These are phyloP conservation scores for Saguinus imperator DNA, from an alignment of 2,113 vertebrate species.

Conservation along the genomic window DNA sequence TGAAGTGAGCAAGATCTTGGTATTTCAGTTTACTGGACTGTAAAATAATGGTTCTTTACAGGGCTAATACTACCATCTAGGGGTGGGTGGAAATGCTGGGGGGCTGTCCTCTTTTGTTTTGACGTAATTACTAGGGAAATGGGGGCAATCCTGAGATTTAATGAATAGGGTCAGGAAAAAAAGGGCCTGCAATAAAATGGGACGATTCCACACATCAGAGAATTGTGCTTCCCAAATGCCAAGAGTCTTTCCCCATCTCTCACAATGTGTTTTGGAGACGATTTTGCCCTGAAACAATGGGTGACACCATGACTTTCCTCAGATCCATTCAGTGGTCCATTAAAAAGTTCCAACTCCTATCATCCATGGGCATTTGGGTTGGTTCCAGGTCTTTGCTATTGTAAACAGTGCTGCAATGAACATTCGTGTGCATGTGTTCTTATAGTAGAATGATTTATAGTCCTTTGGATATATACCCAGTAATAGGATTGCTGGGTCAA, in stretches of 20 bases:
- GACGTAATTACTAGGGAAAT: background rate
- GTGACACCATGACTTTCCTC: background rate
- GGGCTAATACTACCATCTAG: background rate
- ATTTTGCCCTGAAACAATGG: background rate
- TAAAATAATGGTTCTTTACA: background rate
- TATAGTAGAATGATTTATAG: too few species aligned
- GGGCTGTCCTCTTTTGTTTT: background rate
- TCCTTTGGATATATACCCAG: too few species aligned
- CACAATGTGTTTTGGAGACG: too few species aligned
- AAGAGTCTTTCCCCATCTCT: background rate
- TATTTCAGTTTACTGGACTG: background rate
- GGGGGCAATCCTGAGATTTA: background rate
- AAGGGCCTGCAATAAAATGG: background rate
- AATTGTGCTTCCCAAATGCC: background rate
- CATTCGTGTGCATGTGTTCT: too few species aligned
- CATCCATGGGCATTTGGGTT: too few species aligned
- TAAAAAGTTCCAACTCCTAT: background rate
- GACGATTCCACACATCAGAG: background rate
- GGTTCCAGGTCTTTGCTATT: too few species aligned
- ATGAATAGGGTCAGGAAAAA: background rate
- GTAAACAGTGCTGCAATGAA: too few species aligned
- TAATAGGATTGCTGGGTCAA: too few species aligned
- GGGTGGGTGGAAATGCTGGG: background rate
- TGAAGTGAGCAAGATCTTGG: background rate
- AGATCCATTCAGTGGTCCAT: background rate